A percentile compares a stretch with the other conserved stretches of the same genome.
phyloP scores from a whole-genome alignment of 2,888 invertebrate species.

The Temnothorax ravouxi region DNA sequence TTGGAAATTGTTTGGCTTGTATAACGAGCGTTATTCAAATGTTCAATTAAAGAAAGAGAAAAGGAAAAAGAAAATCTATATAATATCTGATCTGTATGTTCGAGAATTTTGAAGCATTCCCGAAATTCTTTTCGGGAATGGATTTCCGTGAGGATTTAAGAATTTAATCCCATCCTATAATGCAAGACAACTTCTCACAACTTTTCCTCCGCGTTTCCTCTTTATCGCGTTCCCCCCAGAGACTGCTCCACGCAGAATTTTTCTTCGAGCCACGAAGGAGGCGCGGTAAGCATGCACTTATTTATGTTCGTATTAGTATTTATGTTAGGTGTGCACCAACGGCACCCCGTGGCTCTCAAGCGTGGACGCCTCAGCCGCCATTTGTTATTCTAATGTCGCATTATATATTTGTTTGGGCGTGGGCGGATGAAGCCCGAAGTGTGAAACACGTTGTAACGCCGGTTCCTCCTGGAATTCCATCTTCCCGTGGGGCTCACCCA shows the following conservation, averaged over 20 bases:
- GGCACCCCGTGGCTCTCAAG: constrained; percentile 82
- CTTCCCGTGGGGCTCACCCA: constrained; percentile 57
- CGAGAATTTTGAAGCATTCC: neutral
- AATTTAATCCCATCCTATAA: constrained; percentile 32
- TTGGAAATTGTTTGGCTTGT: neutral
- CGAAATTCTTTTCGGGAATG: neutral
- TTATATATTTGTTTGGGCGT: constrained; percentile 84
- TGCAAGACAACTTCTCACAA: constrained; percentile 42
- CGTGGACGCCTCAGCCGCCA: constrained; percentile 83
- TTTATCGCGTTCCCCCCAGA: constrained; percentile 20
- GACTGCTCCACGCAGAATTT: constrained; percentile 65
- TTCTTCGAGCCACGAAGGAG: constrained; percentile 58
- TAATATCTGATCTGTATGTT: neutral
- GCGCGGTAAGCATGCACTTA: constrained; percentile 68
- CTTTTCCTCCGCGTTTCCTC: constrained; percentile 14
- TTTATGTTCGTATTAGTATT: constrained; percentile 77
- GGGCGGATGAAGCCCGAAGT: constrained; percentile 82
- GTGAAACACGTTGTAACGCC: constrained; percentile 85
- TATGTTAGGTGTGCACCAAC: constrained; percentile 71
- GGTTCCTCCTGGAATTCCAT: constrained; percentile 81
- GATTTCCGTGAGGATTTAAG: constrained; percentile 3
- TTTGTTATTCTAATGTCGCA: constrained; percentile 86
- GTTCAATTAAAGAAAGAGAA: neutral
- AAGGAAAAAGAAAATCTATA: neutral
- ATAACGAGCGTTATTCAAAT: neutral